Percentiles rank a stretch among this genome's conserved stretches.
Conservation (phyloP, 2,888 invertebrate species). For the Cryptus armator region DNA sequence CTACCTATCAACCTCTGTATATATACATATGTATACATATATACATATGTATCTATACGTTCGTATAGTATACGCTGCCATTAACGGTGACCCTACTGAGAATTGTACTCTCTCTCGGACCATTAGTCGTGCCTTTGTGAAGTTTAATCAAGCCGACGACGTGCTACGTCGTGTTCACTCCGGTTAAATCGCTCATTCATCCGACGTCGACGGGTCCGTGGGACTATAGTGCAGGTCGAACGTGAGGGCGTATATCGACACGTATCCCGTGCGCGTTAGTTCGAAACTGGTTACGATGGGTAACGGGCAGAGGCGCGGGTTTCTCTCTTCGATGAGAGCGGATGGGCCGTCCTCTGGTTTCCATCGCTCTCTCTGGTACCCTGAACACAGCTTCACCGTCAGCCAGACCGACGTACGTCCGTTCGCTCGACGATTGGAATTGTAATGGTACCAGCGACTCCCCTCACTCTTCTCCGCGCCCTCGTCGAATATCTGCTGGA, state of each 20-base stretch:
- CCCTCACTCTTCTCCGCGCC: not conserved
- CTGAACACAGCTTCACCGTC: constrained; percentile 39
- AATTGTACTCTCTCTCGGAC: constrained; percentile 56
- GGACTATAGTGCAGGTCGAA: constrained; percentile 33
- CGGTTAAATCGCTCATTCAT: constrained; percentile 62
- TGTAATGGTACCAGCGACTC: constrained; percentile 41
- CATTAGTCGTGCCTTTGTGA: constrained; percentile 67
- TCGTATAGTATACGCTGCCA: not conserved
- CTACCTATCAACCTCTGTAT: not conserved
- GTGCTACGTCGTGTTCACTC: constrained; percentile 41
- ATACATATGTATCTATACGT: not conserved
- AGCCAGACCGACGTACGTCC: constrained; percentile 42
- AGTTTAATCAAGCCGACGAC: constrained; percentile 63
- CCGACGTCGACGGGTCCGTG: constrained; percentile 33
- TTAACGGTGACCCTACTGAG: constrained; percentile 37
- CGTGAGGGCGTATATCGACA: constrained; percentile 61
- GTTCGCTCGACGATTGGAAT: constrained; percentile 57
- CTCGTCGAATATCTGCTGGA: constrained; percentile 37
- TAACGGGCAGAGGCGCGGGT: constrained; percentile 23
- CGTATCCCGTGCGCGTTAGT: constrained; percentile 52
- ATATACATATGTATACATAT: not conserved
- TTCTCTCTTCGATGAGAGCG: constrained; percentile 14
- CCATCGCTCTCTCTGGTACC: constrained; percentile 45
- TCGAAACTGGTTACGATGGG: constrained; percentile 57
- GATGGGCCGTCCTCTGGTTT: constrained; percentile 35